phyloP scores from a whole-genome alignment of 2,113 vertebrate species.

The Callochromis pleurospilus region DNA sequence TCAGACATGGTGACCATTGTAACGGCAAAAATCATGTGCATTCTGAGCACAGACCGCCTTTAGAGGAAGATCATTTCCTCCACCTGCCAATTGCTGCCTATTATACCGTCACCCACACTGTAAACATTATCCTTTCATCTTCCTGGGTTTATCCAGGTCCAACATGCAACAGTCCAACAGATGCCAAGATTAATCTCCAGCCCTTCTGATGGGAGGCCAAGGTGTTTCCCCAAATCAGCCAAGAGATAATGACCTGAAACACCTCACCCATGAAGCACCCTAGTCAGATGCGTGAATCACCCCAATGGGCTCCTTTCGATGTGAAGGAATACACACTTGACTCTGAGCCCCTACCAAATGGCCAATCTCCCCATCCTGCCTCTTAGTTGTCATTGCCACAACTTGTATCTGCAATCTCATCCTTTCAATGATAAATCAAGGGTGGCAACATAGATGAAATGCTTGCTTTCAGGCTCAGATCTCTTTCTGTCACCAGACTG shows the following conservation, averaged over 20 bases:
- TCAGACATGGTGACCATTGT: neutral
- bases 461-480: neutral
- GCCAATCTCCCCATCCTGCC: neutral
- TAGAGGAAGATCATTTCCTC: neutral
- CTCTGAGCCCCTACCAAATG: neutral
- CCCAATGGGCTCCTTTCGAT: neutral
- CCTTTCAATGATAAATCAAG: neutral
- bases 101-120: neutral
- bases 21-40: neutral
- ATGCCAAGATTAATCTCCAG: neutral
- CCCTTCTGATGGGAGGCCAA: neutral
- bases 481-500: neutral
- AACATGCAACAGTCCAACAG: neutral
- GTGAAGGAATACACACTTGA: rapidly evolving
- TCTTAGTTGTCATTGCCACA: neutral
- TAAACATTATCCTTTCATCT: neutral
- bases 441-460: neutral
- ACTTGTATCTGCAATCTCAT: neutral
- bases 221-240: neutral
- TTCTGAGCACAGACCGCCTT: neutral
- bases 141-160: neutral
- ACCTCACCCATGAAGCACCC: neutral
- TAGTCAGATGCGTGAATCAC: neutral
- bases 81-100: neutral
- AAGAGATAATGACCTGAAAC: neutral